phyloP scores from a whole-genome alignment of 2,888 invertebrate species.

The Ametastegia equiseti region DNA sequence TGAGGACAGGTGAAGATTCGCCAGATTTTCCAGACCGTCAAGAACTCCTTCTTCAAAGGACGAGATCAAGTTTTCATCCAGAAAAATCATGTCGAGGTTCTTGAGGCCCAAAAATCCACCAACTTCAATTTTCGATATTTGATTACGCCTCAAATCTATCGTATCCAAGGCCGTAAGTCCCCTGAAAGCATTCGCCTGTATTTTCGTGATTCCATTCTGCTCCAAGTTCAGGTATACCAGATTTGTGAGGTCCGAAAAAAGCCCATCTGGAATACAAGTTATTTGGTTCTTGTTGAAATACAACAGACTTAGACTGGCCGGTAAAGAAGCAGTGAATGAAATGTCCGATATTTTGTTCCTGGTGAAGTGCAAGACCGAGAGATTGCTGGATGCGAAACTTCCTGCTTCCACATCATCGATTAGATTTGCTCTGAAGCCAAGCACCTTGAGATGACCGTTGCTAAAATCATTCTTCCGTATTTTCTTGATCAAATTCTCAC shows the following conservation, averaged over 20 bases:
- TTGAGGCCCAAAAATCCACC: slow-evolving; percentile 72
- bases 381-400: slow-evolving; percentile 71
- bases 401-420: slow-evolving; percentile 70
- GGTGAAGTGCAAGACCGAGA: slow-evolving; percentile 56
- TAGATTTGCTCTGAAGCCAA: slow-evolving; percentile 71
- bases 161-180: slow-evolving; percentile 58
- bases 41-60: slow-evolving; percentile 70
- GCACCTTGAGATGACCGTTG: slow-evolving; percentile 66
- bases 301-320: slow-evolving; percentile 57
- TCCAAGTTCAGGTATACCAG: slow-evolving; percentile 45
- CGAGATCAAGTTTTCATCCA: slow-evolving; percentile 70
- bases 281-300: slow-evolving; percentile 57
- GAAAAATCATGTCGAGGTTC: slow-evolving; percentile 71
- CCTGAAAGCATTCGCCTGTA: slow-evolving; percentile 1
- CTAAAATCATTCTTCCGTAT: slow-evolving; percentile 60
- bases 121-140: slow-evolving; percentile 66
- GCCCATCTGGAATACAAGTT: slow-evolving; percentile 53
- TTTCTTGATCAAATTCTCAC: slow-evolving; percentile 56
- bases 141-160: slow-evolving; percentile 70
- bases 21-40: slow-evolving; percentile 67
- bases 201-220: slow-evolving; percentile 3
- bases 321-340: slow-evolving; percentile 59
- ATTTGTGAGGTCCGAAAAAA: slow-evolving; percentile 54
- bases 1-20: slow-evolving; percentile 72
- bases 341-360: slow-evolving; percentile 58